These are phyloP conservation scores for Ecliptopera silaceata DNA, from an alignment of 2,888 invertebrate species.

Conservation along the genomic window DNA sequence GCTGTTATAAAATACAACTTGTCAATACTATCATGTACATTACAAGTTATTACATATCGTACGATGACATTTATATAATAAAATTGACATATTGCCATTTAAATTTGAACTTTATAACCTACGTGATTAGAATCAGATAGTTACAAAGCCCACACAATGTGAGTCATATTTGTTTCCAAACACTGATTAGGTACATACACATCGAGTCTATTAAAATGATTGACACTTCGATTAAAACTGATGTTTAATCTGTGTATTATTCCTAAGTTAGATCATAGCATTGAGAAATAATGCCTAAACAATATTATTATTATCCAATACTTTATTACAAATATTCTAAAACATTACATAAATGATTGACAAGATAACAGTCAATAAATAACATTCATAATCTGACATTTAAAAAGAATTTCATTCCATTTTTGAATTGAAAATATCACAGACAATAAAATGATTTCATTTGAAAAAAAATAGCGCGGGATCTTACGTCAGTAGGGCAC, in stretches of 20 bases:
- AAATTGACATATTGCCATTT: conserved; percentile 10
- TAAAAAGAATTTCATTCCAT: conserved; percentile 33
- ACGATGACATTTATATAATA: conserved; percentile 30
- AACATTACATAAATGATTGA: conserved; percentile 35
- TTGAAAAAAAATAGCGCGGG: conserved; percentile 23
- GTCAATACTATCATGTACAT: conserved; percentile 24
- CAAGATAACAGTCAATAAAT: conserved; percentile 32
- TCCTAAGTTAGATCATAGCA: conserved; percentile 15
- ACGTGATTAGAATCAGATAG: conserved; percentile 11
- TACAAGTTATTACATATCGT: conserved; percentile 35
- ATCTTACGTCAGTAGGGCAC: conserved; percentile 31
- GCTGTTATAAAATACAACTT: conserved; percentile 28
- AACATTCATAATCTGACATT: conserved; percentile 31
- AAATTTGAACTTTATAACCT: conserved; percentile 21
- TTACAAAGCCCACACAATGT: conserved; percentile 16
- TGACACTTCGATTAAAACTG: conserved; percentile 20
- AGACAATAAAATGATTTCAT: no score
- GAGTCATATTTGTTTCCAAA: conserved; percentile 29
- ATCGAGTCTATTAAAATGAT: conserved; percentile 23
- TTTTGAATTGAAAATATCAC: conserved; percentile 32
- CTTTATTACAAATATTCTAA: conserved; percentile 10
- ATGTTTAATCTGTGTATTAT: conserved; percentile 8
- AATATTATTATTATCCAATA: conserved; percentile 13
- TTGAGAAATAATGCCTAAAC: conserved; percentile 15
- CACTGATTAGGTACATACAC: conserved; percentile 9